Evolutionary conservation across 2,888 invertebrate species (phyloP), one percentile per base, ranked within the genome.

Genomic region (Trichogramma dendrolimi): DNA sequence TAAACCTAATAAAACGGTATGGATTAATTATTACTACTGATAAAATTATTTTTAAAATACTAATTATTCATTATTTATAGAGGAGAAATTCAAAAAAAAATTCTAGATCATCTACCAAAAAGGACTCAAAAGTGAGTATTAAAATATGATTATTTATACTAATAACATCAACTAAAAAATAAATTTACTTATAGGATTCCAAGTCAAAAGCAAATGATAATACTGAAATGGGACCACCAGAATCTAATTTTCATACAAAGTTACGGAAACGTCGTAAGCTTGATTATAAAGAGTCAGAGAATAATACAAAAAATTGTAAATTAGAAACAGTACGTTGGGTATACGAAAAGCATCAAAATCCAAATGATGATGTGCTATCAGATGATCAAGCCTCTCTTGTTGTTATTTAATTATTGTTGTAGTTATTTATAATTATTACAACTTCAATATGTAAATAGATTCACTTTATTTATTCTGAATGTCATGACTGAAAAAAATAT

Each of bases 361-460:
- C 27, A 27, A 27, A 54, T 42, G 66, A 69, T 40, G 68, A 66
- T 38, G 55, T 67, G 7, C 62, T 75, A 42, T 74, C 74, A 2
- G 73, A 74, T 27, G 70, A 73, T 56, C 68, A 71, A 59, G 7
- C 62, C 8, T 73, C 71, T 40, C 54, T 59, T 55, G 60, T 53
- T 39, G 11, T 60, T 38, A 46, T 43, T 7, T 3, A 49, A 46
- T 55, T 61, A 61, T 52, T 50, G 63, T 69, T 11, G 5, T 6
- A 5, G 7, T 49, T n/a, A 49, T 11, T 49, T 4, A 7, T 49
- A 49, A 11, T 11, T 5, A 49, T 27, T 7, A 5, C 14, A 49
- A 11, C 11, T 27, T 49, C 38, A 49, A 7, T 49, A 27, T 11
- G 49, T 49, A 49, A 5, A 49, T 27, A 11, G 5, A 49, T 49